These are phyloP conservation scores for Eilema sororculum DNA, from an alignment of 2,888 invertebrate species.

Conservation along the genomic window DNA sequence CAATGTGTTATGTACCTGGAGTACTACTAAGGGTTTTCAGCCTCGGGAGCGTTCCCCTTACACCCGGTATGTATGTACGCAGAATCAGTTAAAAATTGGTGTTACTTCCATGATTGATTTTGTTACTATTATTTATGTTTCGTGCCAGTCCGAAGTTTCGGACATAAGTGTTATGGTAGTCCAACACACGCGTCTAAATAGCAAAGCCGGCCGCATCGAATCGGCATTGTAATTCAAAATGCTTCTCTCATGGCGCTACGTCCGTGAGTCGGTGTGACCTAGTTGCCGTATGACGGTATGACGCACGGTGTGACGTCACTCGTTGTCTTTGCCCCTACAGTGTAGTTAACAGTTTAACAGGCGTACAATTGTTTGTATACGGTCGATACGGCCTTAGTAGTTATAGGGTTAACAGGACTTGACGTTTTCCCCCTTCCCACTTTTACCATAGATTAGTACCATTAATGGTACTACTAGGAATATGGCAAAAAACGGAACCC, in stretches of 20 bases:
- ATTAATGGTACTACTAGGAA: too few species aligned
- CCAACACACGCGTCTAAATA: slow-evolving; percentile 6
- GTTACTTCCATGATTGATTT: too few species aligned
- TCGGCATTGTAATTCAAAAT: slow-evolving; percentile 43
- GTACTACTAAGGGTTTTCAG: too few species aligned
- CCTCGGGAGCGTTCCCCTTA: too few species aligned
- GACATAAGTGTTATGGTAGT: not conserved
- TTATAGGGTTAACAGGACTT: slow-evolving; percentile 16
- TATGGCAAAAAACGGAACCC: too few species aligned
- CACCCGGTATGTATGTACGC: too few species aligned
- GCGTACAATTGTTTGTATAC: slow-evolving; percentile 41
- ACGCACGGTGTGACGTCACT: slow-evolving; percentile 64
- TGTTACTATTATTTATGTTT: not conserved
- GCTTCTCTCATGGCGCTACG: slow-evolving; percentile 31
- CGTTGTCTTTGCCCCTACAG: slow-evolving; percentile 52
- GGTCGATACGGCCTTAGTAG: slow-evolving; percentile 26
- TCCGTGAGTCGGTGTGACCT: slow-evolving; percentile 50
- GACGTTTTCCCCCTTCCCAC: not conserved
- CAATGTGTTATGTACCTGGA: too few species aligned
- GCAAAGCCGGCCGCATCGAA: slow-evolving; percentile 35
- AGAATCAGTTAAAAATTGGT: too few species aligned
- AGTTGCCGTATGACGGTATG: slow-evolving; percentile 64
- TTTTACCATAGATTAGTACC: too few species aligned
- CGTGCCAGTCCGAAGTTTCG: not conserved
- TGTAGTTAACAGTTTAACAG: slow-evolving; percentile 39